A percentile compares a stretch with the other conserved stretches of the same genome.
These are phyloP conservation scores for Diacarnus erythraeanus DNA, from an alignment of 37 sponge, comb jelly and placozoan species.

Conservation along the genomic window DNA sequence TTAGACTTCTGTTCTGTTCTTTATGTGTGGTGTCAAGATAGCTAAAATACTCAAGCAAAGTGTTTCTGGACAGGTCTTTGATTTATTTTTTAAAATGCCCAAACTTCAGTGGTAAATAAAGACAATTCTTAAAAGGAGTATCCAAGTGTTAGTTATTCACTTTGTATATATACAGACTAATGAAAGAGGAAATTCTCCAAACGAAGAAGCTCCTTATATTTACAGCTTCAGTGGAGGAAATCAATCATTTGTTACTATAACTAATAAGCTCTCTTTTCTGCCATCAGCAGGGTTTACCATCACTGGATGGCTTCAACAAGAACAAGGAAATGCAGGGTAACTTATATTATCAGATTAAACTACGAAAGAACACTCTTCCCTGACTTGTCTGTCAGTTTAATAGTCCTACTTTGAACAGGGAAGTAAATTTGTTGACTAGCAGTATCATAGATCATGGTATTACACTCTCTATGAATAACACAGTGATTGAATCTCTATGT, in stretches of 20 bases:
- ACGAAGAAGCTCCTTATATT: background rate
- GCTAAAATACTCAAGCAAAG: too few species aligned
- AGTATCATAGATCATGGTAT: too few species aligned
- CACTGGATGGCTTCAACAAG: conserved; percentile 61
- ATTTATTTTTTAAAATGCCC: too few species aligned
- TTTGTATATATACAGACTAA: background rate
- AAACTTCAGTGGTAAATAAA: too few species aligned
- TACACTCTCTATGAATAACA: background rate
- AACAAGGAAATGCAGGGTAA: conserved; percentile 61
- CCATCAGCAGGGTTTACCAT: conserved; percentile 61
- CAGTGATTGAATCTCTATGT: background rate
- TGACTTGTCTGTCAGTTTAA: too few species aligned
- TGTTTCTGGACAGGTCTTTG: too few species aligned
- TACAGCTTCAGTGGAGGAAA: conserved; percentile 44
- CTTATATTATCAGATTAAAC: too few species aligned
- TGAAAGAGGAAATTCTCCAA: background rate
- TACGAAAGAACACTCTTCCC: too few species aligned
- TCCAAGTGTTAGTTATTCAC: background rate
- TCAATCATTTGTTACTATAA: conserved; percentile 33
- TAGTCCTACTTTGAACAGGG: too few species aligned
- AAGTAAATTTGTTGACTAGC: too few species aligned
- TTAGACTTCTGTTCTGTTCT: too few species aligned
- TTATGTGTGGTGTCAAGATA: too few species aligned
- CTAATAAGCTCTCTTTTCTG: background rate
- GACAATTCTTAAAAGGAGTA: background rate